These are phyloP conservation scores for Drosophila emarginata DNA, from an alignment of 2,888 invertebrate genomes.

Conservation along the genomic window DNA sequence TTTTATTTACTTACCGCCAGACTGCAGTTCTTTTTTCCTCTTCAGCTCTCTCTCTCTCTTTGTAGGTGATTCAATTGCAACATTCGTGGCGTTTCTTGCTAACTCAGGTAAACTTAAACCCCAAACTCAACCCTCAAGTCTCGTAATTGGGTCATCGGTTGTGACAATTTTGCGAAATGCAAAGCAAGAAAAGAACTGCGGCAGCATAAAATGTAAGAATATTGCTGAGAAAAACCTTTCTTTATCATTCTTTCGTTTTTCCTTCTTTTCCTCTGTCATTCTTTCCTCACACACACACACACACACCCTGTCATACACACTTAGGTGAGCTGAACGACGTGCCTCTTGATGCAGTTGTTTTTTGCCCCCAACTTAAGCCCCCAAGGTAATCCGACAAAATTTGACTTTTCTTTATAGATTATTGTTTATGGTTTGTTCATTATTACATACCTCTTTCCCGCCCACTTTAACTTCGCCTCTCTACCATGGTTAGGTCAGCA, in stretches of 20 bases:
- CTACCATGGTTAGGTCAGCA: background rate
- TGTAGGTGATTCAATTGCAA: constrained; percentile 58
- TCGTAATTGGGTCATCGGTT: constrained; percentile 61
- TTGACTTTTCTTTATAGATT: background rate
- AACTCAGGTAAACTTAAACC: constrained; percentile 58
- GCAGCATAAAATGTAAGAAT: constrained; percentile 54
- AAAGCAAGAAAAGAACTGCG: constrained; percentile 47
- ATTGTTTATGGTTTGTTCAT: constrained; percentile 1
- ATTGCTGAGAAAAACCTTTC: constrained; percentile 47
- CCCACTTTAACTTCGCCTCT: background rate
- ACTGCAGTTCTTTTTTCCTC: background rate
- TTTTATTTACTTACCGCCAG: constrained; percentile 20
- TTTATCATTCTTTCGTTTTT: constrained; percentile 2
- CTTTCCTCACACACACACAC: background rate
- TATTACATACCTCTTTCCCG: background rate
- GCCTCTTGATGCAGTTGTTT: constrained; percentile 16
- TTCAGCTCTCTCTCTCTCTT: background rate
- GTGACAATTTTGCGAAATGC: constrained; percentile 58
- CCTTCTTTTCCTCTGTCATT: background rate
- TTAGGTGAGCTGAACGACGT: constrained; percentile 28
- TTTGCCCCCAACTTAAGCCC: background rate
- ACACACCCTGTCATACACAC: background rate
- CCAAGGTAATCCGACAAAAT: constrained; percentile 16
- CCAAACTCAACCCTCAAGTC: constrained; percentile 23
- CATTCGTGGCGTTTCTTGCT: constrained; percentile 68